Percentiles rank a stretch among this genome's conserved stretches.
phyloP scores from a whole-genome alignment of 2,888 invertebrate species.

The Leistus spinibarbis region DNA sequence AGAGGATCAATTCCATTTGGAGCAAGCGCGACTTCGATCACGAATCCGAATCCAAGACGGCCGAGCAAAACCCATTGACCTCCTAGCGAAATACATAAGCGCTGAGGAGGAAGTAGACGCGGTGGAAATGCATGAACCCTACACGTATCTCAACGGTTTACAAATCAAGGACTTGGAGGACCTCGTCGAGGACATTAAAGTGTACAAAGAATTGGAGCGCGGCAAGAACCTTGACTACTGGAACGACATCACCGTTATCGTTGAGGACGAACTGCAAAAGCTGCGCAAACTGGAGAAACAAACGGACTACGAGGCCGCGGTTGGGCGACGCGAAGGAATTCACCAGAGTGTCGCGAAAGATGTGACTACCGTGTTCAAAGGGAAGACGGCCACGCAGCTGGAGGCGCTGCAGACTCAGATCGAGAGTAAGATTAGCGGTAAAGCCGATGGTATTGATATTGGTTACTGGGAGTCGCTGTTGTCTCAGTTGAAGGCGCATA shows the following conservation, averaged over 20 bases:
- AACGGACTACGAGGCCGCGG: slow-evolving; percentile 64
- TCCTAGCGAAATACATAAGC: slow-evolving; percentile 94
- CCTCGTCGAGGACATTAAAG: slow-evolving; percentile 93
- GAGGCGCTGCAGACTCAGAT: slow-evolving; percentile 83
- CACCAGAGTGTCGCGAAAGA: slow-evolving; percentile 91
- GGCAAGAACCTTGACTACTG: slow-evolving; percentile 90
- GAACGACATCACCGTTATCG: slow-evolving; percentile 95
- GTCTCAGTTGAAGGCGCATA: slow-evolving; percentile 94
- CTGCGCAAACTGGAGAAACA: slow-evolving; percentile 75
- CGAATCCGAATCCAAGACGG: slow-evolving; percentile 96
- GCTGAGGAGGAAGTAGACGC: slow-evolving; percentile 89
- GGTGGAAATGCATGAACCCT: slow-evolving; percentile 98
- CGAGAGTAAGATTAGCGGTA: slow-evolving; percentile 81
- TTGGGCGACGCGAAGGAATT: slow-evolving; percentile 67
- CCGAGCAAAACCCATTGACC: slow-evolving; percentile 96
- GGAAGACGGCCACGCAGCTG: slow-evolving; percentile 88
- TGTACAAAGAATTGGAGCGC: slow-evolving; percentile 90
- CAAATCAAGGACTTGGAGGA: slow-evolving; percentile 92
- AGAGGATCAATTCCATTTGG: slow-evolving; percentile 96
- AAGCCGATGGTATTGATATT: slow-evolving; percentile 90
- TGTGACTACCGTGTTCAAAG: slow-evolving; percentile 88
- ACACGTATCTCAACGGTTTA: slow-evolving; percentile 91
- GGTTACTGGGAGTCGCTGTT: slow-evolving; percentile 98
- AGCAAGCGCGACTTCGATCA: slow-evolving; percentile 92
- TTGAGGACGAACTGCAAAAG: slow-evolving; percentile 89